Base-by-base conservation (phyloP, 2,113 vertebrate species). In the Pandion haliaetus region DNA sequence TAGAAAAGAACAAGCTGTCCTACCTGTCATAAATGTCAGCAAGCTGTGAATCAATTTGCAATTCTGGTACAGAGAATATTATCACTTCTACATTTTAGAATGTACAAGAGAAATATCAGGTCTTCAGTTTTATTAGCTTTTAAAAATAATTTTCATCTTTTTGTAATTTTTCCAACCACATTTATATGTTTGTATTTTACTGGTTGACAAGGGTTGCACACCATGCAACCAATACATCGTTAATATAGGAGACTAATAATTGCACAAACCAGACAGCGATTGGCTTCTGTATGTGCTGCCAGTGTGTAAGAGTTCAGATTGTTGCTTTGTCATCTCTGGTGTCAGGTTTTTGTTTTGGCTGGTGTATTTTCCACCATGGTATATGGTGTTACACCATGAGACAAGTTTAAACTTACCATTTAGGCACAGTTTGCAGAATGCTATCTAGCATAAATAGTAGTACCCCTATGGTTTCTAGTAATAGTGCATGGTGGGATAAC, bases 11-110 rank as follows among this genome's bases (percentile, higher is more conserved):
- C 70, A 94, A 84, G 70, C 69, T 86, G 86, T 74, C 72, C 76
- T 78, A 71, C 70, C 82, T 90, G 93, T 61, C 82, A 93, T 24
- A 90, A 92, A 83, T 45, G 72, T 54, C 94, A 95, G 88, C 76
- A 72, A 88, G 82, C 71, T 77, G 73, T 40, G 80, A 84, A 92
- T 45, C 76, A 83, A 23, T 92, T 72, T 88, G 69, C 80, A 73
- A 8, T 81, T 91, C 45, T 86, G 79, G 79, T 42, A 4, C 23
- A 54, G 42, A 74, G n/a, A 85, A 67, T 17, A n/a, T 81, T 38
- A 67, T 44, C 28, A 38, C 38, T 55, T 88, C 26, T 78, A 54
- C 38, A n/a, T 78, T 77, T 72, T 70, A 57, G n/a, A n/a, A n/a
- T 55, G 29, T 44, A 83, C 47, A 72, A 78, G 50, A 50, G 29